A percentile compares a stretch with the other conserved stretches of the same genome.
Evolutionary conservation across 2,888 invertebrate species (phyloP).

Genomic region (Drosophila tanythrix): DNA sequence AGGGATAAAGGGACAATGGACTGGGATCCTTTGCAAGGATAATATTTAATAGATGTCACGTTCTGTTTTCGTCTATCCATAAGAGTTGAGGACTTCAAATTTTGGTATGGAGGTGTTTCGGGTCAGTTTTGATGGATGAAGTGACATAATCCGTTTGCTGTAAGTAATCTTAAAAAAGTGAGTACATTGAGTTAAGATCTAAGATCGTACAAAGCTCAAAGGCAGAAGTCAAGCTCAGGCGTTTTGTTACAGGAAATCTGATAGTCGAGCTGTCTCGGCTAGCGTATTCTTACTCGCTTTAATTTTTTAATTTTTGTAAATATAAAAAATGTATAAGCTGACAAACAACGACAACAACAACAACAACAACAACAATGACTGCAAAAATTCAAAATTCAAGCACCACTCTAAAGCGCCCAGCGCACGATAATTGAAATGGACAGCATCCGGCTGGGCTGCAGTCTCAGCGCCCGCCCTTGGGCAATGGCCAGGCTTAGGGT

Average conservation of each 20-base stretch:
- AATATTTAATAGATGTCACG: not conserved
- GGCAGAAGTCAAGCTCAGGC: not conserved
- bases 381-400: constrained; percentile 82
- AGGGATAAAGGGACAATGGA: not conserved
- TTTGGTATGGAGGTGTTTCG: not conserved
- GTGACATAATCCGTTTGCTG: not conserved
- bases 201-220: not conserved
- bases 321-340: constrained; percentile 71
- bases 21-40: not conserved
- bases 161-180: not conserved
- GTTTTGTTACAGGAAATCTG: not conserved
- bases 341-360: constrained; percentile 49
- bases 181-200: not conserved
- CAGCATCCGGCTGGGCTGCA: constrained; percentile 79
- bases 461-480: constrained; percentile 30
- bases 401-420: constrained; percentile 73
- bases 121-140: not conserved
- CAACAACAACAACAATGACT: constrained; percentile 52
- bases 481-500: constrained; percentile 11
- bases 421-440: constrained; percentile 82
- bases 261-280: not conserved
- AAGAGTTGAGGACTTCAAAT: not conserved
- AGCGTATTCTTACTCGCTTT: not conserved
- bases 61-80: not conserved
- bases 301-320: constrained; percentile 37